These are phyloP conservation scores for Mechanitis messenoides DNA, from an alignment of 2,888 invertebrate genomes.

Conservation along the genomic window DNA sequence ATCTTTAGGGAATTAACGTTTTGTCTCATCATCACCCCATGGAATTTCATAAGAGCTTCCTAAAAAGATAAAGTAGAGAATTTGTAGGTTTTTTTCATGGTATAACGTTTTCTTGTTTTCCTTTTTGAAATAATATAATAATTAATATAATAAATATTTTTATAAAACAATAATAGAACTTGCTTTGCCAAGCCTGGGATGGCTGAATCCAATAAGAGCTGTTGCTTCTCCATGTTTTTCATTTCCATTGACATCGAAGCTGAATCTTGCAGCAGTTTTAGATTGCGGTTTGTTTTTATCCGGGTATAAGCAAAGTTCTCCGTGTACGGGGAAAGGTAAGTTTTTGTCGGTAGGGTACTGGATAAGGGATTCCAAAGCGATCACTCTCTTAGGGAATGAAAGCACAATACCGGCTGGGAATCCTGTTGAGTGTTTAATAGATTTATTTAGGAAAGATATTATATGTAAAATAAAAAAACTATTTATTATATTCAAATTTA, in stretches of 20 bases:
- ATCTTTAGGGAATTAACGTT: slow-evolving; percentile 50
- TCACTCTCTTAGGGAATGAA: slow-evolving; percentile 81
- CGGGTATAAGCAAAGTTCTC: slow-evolving; percentile 80
- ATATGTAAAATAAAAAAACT: no score
- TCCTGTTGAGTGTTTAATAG: slow-evolving; percentile 35
- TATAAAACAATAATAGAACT: slow-evolving; percentile 10
- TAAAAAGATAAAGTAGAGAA: slow-evolving; percentile 28
- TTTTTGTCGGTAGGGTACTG: slow-evolving; percentile 59
- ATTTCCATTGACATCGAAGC: slow-evolving; percentile 68
- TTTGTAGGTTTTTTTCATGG: not conserved
- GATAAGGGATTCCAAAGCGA: slow-evolving; percentile 78
- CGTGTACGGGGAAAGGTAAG: slow-evolving; percentile 77
- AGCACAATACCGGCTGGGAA: slow-evolving; percentile 74
- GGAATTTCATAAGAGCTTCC: slow-evolving; percentile 56
- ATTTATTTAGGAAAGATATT: no score
- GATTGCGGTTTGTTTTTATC: slow-evolving; percentile 85
- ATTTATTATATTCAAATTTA: no score
- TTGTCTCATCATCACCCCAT: slow-evolving; percentile 44
- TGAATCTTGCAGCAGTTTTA: slow-evolving; percentile 77
- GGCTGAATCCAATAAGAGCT: slow-evolving; percentile 79
- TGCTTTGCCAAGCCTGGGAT: slow-evolving; percentile 81
- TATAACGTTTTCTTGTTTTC: no score
- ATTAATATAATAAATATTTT: no score
- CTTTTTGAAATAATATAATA: no score
- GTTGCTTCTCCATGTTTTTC: slow-evolving; percentile 68